Conservation (phyloP, 2,113 vertebrate species). For the Misgurnus anguillicaudatus region DNA sequence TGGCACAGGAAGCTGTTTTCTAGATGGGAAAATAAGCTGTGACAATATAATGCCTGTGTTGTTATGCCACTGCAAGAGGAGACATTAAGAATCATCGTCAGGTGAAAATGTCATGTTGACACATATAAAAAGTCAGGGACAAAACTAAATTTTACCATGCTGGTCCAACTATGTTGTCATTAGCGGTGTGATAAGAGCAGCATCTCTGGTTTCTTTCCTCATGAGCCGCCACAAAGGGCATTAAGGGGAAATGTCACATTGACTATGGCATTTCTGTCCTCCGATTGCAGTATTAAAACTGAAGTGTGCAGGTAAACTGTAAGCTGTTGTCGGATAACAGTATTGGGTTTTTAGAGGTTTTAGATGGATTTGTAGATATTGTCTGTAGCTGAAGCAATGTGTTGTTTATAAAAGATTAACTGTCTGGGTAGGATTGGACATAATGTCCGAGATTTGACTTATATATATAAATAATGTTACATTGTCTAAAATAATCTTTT, state of each 20-base stretch:
- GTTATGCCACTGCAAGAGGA: constrained; percentile 7
- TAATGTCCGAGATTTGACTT: neutral
- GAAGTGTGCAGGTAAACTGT: constrained; percentile 17
- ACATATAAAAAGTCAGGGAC: constrained; percentile 4
- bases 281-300: constrained; percentile 21
- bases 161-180: constrained; percentile 41
- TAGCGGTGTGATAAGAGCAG: constrained; percentile 44
- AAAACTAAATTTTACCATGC: constrained; percentile 14
- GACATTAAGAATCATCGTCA: neutral
- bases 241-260: constrained; percentile 40
- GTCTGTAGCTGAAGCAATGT: constrained; percentile 13
- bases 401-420: constrained; percentile 32
- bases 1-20: constrained; percentile 3
- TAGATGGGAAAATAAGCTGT: neutral
- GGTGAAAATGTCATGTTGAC: constrained; percentile 20
- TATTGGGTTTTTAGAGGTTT: constrained; percentile 18
- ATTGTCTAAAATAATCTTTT: no score
- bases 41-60: neutral
- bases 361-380: constrained; percentile 22
- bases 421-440: neutral
- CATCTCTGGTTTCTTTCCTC: constrained; percentile 10
- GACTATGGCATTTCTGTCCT: constrained; percentile 47
- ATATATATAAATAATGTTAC: no score
- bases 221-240: constrained; percentile 23
- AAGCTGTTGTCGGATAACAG: constrained; percentile 43